Conservation (phyloP, 2,888 invertebrate species). For the Plebejus argus region DNA sequence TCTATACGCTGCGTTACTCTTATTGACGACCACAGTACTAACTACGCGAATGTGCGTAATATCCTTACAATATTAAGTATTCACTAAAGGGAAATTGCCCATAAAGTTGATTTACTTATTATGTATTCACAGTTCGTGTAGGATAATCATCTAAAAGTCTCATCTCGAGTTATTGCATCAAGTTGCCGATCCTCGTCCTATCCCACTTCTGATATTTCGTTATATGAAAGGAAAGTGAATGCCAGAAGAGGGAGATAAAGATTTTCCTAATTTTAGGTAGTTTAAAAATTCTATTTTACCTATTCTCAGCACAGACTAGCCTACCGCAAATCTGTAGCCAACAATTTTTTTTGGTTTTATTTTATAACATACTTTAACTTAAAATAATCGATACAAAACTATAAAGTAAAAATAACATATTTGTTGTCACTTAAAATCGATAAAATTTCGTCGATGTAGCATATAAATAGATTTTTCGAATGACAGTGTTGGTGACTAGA, state of each 20-base stretch:
- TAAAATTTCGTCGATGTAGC: background rate
- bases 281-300: background rate
- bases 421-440: constrained; percentile 16
- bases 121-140: constrained; percentile 5
- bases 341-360: background rate
- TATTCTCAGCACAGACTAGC: constrained; percentile 3
- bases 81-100: constrained; percentile 37
- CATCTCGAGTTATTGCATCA: constrained; percentile 7
- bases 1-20: constrained; percentile 53
- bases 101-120: constrained; percentile 18
- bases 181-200: background rate
- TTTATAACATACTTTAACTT: constrained; percentile 15
- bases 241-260: background rate
- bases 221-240: background rate
- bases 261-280: background rate
- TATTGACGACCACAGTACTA: constrained; percentile 76
- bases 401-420: constrained; percentile 5
- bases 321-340: background rate
- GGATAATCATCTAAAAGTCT: constrained; percentile 7
- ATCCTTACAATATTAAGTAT: constrained; percentile 55
- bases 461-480: constrained; percentile 9
- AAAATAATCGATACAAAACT: constrained; percentile 18
- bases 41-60: constrained; percentile 78
- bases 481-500: constrained; percentile 53
- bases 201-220: background rate